phyloP scores from a whole-genome alignment of 2,113 vertebrate genomes.

The Neotragus moschatus region DNA sequence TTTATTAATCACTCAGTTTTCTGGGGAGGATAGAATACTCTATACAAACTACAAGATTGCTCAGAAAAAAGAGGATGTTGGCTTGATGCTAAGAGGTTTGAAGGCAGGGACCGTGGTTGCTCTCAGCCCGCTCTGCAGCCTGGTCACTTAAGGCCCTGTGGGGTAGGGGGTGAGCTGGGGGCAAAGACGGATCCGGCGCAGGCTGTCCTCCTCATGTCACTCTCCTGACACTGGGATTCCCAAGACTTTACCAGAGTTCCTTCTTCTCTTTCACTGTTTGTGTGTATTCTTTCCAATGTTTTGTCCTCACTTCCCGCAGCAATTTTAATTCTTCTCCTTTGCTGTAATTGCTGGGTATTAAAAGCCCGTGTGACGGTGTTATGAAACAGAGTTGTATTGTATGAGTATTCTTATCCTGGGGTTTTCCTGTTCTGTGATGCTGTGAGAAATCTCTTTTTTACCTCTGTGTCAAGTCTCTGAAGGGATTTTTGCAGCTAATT shows the following conservation, averaged over 20 bases:
- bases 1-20: not conserved
- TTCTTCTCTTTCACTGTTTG: not conserved
- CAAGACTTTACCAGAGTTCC: not conserved
- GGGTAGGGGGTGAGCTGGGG: not conserved
- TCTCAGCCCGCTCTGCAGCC: not conserved
- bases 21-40: not conserved
- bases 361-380: slow-evolving; percentile 32
- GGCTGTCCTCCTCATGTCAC: not conserved
- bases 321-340: slow-evolving; percentile 1
- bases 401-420: slow-evolving; percentile 41
- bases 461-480: slow-evolving; percentile 58
- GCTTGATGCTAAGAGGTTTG: not conserved
- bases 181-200: rapidly evolving
- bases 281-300: not conserved
- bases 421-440: slow-evolving; percentile 15
- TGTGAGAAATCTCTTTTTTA: slow-evolving; percentile 39
- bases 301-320: not conserved
- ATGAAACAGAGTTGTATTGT: slow-evolving; percentile 48
- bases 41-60: not conserved
- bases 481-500: slow-evolving; percentile 62
- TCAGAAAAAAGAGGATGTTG: not conserved
- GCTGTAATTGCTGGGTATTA: slow-evolving; percentile 37
- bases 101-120: not conserved
- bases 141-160: not conserved
- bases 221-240: not conserved